Evolutionary conservation across 2,888 invertebrate species (phyloP), one percentile per base, ranked within the genome.

Genomic region (Drosophila robusta): DNA sequence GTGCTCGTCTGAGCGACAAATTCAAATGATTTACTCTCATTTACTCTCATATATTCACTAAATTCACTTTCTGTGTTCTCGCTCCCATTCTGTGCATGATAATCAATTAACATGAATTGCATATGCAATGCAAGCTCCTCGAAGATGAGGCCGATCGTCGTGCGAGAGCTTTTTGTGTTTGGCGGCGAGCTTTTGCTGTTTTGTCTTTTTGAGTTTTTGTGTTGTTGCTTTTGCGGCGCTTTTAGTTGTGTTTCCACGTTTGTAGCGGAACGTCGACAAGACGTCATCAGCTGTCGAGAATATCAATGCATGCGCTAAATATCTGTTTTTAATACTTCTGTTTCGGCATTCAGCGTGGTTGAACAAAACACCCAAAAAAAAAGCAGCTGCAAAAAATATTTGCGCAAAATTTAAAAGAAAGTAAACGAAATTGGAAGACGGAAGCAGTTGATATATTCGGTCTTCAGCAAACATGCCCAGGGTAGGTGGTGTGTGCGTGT

Each of bases 161-260:
- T 16, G 24, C 14, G 18, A 47, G 58, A 77, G 75, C 78, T 64
- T 74, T 74, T 77, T 54, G 52, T 54, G 42, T 62, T 42, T 46
- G 65, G 7, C 39, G 22, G n/a, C 14, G 29, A 76, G 75, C 75
- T 78, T 68, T 77, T 58, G 29, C 36, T 44, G 24, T 36, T 41
- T 56, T 57, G 57, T 39, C 16, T 47, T 22, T 34, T 66, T 70
- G 41, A 26, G 16, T 49, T 41, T 44, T 46, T 50, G 38, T 69
- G 73, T 78, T 74, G 76, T 75, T 74, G 76, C 44, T 61, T 57
- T 46, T 39, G 54, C 6, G 55, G 62, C 64, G 78, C 81, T 73
- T 84, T 83, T 49, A 80, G 71, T 87, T 86, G 70, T 69, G 49
- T 73, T 86, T 83, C 51, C 62, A 75, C 75, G 63, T 75, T 75